Percentiles rank a stretch among this genome's conserved stretches.
Conservation (phyloP, 2,113 vertebrate species). For the Microcebus ravelobensis region DNA sequence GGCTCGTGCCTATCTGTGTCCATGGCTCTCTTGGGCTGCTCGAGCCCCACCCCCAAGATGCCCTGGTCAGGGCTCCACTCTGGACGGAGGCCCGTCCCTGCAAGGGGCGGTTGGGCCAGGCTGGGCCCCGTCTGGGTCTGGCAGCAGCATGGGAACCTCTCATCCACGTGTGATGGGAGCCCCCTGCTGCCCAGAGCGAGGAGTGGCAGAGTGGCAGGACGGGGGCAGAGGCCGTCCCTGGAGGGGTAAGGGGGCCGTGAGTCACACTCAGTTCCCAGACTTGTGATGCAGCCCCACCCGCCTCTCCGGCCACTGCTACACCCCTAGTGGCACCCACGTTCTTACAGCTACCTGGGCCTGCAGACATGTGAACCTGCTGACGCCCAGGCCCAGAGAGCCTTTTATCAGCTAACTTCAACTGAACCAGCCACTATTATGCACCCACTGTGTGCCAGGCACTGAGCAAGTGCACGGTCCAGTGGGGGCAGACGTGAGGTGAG, state of each 20-base stretch:
- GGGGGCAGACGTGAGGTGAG: no score
- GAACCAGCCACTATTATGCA: not conserved
- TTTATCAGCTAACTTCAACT: not conserved
- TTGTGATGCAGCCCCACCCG: not conserved
- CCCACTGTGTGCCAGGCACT: not conserved
- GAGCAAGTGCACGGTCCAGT: not conserved
- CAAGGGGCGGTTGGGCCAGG: accelerated
- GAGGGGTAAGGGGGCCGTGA: not conserved
- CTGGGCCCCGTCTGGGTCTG: accelerated
- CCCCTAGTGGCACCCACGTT: accelerated
- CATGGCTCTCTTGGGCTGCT: not conserved
- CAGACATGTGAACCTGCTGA: no score
- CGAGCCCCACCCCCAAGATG: no score
- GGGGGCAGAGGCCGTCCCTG: not conserved
- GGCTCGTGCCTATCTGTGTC: no score
- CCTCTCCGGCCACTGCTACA: not conserved
- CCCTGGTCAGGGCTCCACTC: not conserved
- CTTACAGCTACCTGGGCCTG: not conserved
- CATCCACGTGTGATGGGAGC: conserved; percentile 57
- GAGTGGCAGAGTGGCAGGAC: not conserved
- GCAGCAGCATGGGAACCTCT: accelerated
- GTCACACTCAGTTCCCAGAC: accelerated
- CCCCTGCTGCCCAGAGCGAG: conserved; percentile 51
- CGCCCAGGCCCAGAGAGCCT: not conserved
- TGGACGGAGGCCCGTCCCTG: not conserved